A percentile compares a stretch with the other conserved stretches of the same genome.
These are phyloP conservation scores for Tipula unca DNA, from an alignment of 2,888 invertebrate species.

Conservation along the genomic window DNA sequence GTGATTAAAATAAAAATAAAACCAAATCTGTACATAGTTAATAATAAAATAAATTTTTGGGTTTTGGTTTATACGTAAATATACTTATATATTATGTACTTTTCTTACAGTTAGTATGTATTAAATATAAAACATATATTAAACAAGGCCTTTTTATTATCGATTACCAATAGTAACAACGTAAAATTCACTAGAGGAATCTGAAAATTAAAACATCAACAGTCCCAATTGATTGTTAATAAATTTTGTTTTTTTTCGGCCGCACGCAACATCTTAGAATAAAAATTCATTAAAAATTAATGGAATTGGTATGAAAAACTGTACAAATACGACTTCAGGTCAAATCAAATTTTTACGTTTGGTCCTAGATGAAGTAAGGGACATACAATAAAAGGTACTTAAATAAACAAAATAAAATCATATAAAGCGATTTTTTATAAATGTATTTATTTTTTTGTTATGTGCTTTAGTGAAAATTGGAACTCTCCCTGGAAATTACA, in stretches of 20 bases:
- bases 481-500: too few relatives aligned
- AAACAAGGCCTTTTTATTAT: not conserved
- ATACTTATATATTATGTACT: too few relatives aligned
- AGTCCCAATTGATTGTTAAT: not conserved
- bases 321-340: not conserved
- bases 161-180: not conserved
- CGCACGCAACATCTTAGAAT: not conserved
- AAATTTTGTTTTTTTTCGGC: not conserved
- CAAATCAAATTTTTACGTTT: not conserved
- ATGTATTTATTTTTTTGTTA: too few relatives aligned
- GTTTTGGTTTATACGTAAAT: too few relatives aligned
- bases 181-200: not conserved
- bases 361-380: too few relatives aligned
- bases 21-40: too few relatives aligned
- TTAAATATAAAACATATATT: not conserved
- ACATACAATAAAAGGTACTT: too few relatives aligned
- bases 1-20: too few relatives aligned
- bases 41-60: too few relatives aligned
- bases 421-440: too few relatives aligned
- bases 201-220: not conserved
- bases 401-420: too few relatives aligned
- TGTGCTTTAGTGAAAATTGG: too few relatives aligned
- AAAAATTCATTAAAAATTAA: not conserved
- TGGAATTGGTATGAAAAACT: not conserved
- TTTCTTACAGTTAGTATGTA: not conserved